Percentiles rank a stretch among this genome's conserved stretches.
Evolutionary conservation across 2,797 vertebrate genomes (phyloP).

Genomic region (Gambelia wislizenii): DNA sequence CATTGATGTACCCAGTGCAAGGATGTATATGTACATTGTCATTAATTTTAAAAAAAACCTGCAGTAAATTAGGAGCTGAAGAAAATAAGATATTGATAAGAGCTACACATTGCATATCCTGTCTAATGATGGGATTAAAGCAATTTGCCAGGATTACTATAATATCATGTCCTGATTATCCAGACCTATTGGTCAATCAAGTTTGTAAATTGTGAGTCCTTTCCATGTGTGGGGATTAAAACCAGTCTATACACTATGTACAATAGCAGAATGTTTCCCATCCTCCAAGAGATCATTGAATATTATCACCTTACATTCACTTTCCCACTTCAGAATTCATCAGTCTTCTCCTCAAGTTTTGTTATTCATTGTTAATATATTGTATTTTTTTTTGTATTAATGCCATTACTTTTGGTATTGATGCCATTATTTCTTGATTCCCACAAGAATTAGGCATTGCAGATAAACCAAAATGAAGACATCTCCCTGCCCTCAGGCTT

Average conservation of each 20-base stretch:
- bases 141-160: too few relatives aligned
- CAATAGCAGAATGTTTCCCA: too few relatives aligned
- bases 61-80: background rate
- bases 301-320: too few relatives aligned
- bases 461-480: background rate
- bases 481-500: too few relatives aligned
- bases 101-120: background rate
- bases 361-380: background rate
- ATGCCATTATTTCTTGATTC: background rate
- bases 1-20: background rate
- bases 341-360: background rate
- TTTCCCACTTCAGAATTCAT: background rate
- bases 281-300: too few relatives aligned
- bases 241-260: too few relatives aligned
- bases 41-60: background rate
- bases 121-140: too few relatives aligned
- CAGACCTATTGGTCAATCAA: too few relatives aligned
- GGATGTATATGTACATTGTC: background rate
- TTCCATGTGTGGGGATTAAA: too few relatives aligned
- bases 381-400: too few relatives aligned
- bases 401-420: background rate
- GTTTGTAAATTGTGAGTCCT: too few relatives aligned
- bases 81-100: background rate
- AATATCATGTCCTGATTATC: too few relatives aligned
- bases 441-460: background rate